A percentile compares a stretch with the other conserved stretches of the same genome.
These are phyloP conservation scores for Copidosoma aretas DNA, from an alignment of 2,888 invertebrate genomes.

Conservation along the genomic window DNA sequence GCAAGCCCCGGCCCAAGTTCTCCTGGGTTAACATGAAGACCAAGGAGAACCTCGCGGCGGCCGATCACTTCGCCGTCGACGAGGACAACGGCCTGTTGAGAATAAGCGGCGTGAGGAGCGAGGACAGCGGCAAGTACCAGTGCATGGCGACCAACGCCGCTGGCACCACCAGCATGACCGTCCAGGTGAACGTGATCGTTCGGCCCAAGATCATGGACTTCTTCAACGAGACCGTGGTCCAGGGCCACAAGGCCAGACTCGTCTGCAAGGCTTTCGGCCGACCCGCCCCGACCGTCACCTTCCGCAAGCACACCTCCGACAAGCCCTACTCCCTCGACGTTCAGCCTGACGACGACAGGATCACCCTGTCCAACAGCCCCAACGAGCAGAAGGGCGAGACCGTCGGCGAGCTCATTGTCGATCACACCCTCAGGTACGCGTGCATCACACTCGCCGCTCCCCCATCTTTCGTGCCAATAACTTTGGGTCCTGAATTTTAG, in stretches of 20 bases:
- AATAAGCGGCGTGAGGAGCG: constrained; percentile 76
- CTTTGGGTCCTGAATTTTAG: constrained; percentile 52
- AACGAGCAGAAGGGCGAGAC: constrained; percentile 67
- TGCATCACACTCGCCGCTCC: neutral
- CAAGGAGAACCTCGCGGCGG: constrained; percentile 74
- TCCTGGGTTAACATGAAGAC: constrained; percentile 82
- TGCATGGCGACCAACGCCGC: constrained; percentile 84
- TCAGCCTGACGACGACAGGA: constrained; percentile 73
- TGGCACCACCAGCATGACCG: constrained; percentile 73
- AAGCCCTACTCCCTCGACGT: constrained; percentile 71
- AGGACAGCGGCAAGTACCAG: constrained; percentile 81
- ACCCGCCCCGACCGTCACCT: constrained; percentile 81
- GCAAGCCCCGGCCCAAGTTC: constrained; percentile 84
- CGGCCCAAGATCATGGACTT: constrained; percentile 83
- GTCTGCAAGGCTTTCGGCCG: constrained; percentile 81
- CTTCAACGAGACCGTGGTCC: constrained; percentile 73
- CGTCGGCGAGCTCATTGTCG: constrained; percentile 74
- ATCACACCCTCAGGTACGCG: constrained; percentile 57
- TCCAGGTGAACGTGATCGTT: constrained; percentile 74
- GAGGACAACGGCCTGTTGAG: constrained; percentile 74
- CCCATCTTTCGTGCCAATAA: neutral
- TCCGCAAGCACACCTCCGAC: constrained; percentile 75
- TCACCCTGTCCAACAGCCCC: constrained; percentile 68
- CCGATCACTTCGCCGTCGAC: constrained; percentile 75
- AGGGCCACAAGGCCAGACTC: constrained; percentile 70